These are phyloP conservation scores for Varanus salvator DNA, from an alignment of 2,113 vertebrate species.

Conservation along the genomic window DNA sequence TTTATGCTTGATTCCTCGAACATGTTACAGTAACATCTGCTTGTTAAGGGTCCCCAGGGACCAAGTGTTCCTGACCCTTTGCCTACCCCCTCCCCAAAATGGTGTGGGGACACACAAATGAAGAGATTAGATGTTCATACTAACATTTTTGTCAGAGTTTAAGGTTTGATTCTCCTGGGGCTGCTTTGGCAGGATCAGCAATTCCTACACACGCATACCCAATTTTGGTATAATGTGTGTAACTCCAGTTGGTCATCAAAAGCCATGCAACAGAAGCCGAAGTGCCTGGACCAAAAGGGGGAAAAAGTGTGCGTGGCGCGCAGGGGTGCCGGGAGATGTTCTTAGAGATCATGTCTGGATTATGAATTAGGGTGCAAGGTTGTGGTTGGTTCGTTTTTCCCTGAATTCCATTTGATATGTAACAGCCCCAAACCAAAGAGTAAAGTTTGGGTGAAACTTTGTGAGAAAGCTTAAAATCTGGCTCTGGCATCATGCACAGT, in stretches of 20 bases:
- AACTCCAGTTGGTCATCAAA: neutral
- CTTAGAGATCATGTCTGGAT: neutral
- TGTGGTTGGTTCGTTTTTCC: neutral
- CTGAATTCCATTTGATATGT: neutral
- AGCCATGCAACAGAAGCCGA: neutral
- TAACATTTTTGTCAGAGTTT: constrained; percentile 68
- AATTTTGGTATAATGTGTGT: neutral
- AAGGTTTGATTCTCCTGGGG: constrained; percentile 55
- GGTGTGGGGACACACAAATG: constrained; percentile 46
- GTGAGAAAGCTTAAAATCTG: neutral
- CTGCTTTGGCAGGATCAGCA: neutral
- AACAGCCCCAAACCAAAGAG: constrained; percentile 15
- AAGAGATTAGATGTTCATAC: constrained; percentile 79
- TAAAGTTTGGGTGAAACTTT: constrained; percentile 34
- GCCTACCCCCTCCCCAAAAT: constrained; percentile 65
- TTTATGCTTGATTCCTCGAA: constrained; percentile 91
- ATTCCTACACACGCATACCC: neutral
- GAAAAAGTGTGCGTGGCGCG: neutral
- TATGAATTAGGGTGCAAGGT: neutral
- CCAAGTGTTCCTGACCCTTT: constrained; percentile 85
- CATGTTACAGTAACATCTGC: constrained; percentile 99
- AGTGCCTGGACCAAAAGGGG: neutral
- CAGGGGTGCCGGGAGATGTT: neutral
- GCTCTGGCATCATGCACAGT: neutral
- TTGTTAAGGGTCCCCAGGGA: constrained; percentile 87